These are phyloP conservation scores for Ornithorhynchus anatinus DNA, from an alignment of 2,113 vertebrate species.

Conservation along the genomic window DNA sequence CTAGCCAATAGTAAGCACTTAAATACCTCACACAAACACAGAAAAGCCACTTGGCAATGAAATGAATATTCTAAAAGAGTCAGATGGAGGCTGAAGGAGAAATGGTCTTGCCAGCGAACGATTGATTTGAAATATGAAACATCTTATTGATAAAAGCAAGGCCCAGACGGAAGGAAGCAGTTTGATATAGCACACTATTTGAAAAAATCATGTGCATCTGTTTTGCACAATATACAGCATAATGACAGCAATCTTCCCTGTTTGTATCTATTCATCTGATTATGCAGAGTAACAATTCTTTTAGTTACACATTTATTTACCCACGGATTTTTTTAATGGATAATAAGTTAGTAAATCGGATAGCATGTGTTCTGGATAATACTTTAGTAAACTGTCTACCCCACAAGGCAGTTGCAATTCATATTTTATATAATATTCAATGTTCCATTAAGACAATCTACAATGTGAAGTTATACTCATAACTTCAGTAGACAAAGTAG, in stretches of 20 bases:
- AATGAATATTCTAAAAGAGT: conserved; percentile 79
- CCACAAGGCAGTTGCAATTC: conserved; percentile 49
- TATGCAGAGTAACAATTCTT: conserved; percentile 75
- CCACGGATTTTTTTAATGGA: conserved; percentile 70
- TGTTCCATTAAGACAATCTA: conserved; percentile 29
- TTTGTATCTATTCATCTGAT: conserved; percentile 78
- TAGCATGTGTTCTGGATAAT: conserved; percentile 66
- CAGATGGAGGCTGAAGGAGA: neutral
- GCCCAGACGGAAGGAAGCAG: conserved; percentile 63
- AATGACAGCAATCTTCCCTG: conserved; percentile 80
- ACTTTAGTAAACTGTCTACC: conserved; percentile 59
- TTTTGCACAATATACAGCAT: conserved; percentile 74
- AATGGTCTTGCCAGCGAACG: conserved; percentile 52
- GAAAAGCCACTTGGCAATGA: conserved; percentile 71
- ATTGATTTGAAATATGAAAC: conserved; percentile 72
- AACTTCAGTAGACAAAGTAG: conserved; percentile 62
- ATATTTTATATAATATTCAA: conserved; percentile 56
- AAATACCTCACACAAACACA: no score
- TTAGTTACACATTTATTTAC: conserved; percentile 75
- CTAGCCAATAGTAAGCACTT: no score
- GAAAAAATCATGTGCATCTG: conserved; percentile 73
- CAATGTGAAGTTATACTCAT: conserved; percentile 42
- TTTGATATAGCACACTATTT: conserved; percentile 67
- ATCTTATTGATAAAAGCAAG: conserved; percentile 73
- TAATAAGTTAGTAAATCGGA: conserved; percentile 79